Conservation (phyloP, 2,888 invertebrate genomes). For the Diaprepes abbreviatus region DNA sequence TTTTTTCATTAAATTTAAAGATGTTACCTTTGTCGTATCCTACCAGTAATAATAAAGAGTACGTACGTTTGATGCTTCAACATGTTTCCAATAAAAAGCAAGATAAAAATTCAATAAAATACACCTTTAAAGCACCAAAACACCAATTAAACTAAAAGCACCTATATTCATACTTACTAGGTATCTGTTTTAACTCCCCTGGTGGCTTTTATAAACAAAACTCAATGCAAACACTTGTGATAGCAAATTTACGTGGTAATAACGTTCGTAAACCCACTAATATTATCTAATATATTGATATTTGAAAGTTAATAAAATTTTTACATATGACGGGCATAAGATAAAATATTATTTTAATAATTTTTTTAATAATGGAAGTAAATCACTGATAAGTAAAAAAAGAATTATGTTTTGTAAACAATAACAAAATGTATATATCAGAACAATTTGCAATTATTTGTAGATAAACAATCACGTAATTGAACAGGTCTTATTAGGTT, state of each 20-base stretch:
- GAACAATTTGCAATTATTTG: background rate
- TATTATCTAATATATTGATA: conserved; percentile 30
- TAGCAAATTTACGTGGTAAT: conserved; percentile 34
- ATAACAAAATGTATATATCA: background rate
- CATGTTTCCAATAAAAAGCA: conserved; percentile 4
- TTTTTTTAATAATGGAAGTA: conserved; percentile 1
- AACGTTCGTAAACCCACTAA: conserved; percentile 31
- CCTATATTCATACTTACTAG: conserved; percentile 23
- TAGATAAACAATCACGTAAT: no score
- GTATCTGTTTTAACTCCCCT: conserved; percentile 37
- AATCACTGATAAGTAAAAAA: background rate
- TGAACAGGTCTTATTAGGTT: no score
- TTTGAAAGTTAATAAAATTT: conserved; percentile 22
- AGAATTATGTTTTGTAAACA: conserved; percentile 7
- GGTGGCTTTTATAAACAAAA: conserved; percentile 42
- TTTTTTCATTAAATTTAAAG: no score
- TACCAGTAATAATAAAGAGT: no score
- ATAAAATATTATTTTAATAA: conserved; percentile 16
- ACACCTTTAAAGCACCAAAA: conserved; percentile 8
- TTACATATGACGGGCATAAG: conserved; percentile 12
- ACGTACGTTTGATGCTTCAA: conserved; percentile 30
- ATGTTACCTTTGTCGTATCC: no score
- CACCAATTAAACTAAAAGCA: conserved; percentile 31
- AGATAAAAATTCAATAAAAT: background rate
- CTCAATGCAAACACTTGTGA: conserved; percentile 40